Conservation (phyloP, 30 jellyfish, hydroid and myxozoan genomes). For the Aurelia sp. region DNA sequence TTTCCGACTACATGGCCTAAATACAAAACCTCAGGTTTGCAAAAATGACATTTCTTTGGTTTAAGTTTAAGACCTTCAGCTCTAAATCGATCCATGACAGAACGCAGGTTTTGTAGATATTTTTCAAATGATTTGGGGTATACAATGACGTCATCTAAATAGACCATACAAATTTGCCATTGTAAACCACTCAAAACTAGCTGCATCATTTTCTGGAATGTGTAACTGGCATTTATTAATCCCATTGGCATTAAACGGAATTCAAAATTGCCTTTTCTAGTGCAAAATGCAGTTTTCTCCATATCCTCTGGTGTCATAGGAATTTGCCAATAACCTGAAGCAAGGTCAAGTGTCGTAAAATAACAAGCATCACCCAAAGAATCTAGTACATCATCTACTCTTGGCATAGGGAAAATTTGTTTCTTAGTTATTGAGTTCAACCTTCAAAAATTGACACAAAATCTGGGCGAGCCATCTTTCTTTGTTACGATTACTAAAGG, state of each 20-base stretch:
- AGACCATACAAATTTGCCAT: too few relatives aligned
- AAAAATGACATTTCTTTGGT: constrained; percentile 40
- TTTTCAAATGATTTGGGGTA: constrained; percentile 28
- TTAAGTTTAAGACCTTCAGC: constrained; percentile 13
- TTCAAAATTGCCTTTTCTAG: constrained; percentile 33
- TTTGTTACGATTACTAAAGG: too few relatives aligned
- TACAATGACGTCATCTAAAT: too few relatives aligned
- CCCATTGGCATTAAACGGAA: too few relatives aligned
- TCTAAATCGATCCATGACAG: constrained; percentile 18
- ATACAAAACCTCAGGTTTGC: constrained; percentile 37
- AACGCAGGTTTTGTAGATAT: constrained; percentile 30
- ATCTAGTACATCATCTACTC: constrained; percentile 54
- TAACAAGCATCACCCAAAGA: constrained; percentile 45
- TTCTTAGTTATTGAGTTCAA: too few relatives aligned
- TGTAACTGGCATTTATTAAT: too few relatives aligned
- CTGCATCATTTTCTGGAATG: constrained; percentile 61
- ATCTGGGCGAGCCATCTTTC: too few relatives aligned
- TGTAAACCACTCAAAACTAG: constrained; percentile 31
- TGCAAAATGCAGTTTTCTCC: constrained; percentile 44
- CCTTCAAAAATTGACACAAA: too few relatives aligned
- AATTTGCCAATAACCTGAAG: constrained; percentile 38
- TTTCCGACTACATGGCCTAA: constrained; percentile 66
- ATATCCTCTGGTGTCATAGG: constrained; percentile 40
- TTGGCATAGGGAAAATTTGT: too few relatives aligned
- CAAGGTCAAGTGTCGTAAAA: constrained; percentile 42